Base-by-base conservation (phyloP, 1,140 invertebrate species). In the Aphelinus atriplicis region DNA sequence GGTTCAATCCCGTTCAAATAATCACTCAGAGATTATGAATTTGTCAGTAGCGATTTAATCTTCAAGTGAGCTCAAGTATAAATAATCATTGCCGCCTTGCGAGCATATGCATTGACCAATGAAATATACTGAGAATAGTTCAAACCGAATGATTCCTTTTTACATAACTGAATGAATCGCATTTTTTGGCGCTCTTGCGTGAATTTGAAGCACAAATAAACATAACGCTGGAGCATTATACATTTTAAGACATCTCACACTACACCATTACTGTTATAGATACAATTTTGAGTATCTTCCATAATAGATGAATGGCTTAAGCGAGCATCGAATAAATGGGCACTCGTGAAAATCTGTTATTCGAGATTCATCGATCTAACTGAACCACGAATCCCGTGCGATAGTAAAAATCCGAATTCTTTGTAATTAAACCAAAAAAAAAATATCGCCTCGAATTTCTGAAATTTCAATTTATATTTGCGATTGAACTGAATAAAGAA, bases 51-150 rank as follows among this genome's bases (percentile, higher is more conserved):
- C 26, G 26, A 26, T 26, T 26, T 26, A 26, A 26, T 26, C 26
- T 26, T 26, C 26, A 26, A 26, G 26, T 26, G 26, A 26, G 26
- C 26, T 26, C 26, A 26, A 26, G 26, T 26, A 55, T 6, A 46
- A 55, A n/a, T 7, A 73, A 72, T 50, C 55, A 48, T 67, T 61
- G 56, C 53, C 55, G 55, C 46, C 50, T 48, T 57, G 56, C 47
- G 42, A 66, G 63, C n/a, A 47, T 55, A 10, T 10, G 5, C 57
- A 73, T 68, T 62, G 72, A 73, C 65, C 72, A 72, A 72, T 56
- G 53, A 72, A 56, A 57, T 48, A 42, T 47, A 63, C n/a, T 43
- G 45, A 45, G 26, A 55, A 55, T 71, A 63, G n/a, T n/a, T 63
- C 9, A 63, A 56, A 45, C n/a, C 43, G 62, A 47, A 26, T 26